These are phyloP conservation scores for Cynopterus sphinx DNA, from an alignment of 2,797 vertebrate species.

Conservation along the genomic window DNA sequence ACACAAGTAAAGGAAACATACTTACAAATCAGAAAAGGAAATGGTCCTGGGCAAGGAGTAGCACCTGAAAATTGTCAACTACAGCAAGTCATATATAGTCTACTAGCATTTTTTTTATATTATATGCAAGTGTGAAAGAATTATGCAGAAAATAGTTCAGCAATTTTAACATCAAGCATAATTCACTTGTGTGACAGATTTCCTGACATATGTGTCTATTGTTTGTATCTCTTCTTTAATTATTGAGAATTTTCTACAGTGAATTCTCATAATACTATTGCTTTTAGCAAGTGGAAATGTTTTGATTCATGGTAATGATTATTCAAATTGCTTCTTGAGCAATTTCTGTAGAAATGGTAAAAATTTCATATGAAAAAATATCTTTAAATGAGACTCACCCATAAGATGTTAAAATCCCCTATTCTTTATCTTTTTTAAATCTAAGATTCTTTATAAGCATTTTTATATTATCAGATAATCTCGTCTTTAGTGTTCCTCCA, in stretches of 20 bases:
- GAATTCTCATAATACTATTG: neutral
- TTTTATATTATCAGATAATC: conserved; percentile 63
- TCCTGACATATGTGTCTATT: neutral
- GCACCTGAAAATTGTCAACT: neutral
- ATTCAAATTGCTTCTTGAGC: neutral
- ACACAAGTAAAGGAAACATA: neutral
- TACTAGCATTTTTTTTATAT: neutral
- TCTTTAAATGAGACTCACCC: conserved; percentile 27
- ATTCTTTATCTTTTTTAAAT: conserved; percentile 10
- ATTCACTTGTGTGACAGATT: neutral
- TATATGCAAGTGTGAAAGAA: neutral
- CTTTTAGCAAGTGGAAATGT: neutral
- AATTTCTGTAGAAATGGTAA: conserved; percentile 42
- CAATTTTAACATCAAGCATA: neutral
- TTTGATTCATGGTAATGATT: conserved; percentile 1
- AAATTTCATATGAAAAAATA: conserved; percentile 47
- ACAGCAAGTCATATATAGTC: neutral
- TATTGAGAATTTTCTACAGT: neutral
- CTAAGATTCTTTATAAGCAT: neutral
- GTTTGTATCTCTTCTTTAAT: neutral
- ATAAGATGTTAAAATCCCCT: conserved; percentile 47
- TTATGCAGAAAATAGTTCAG: neutral
- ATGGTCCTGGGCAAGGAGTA: neutral
- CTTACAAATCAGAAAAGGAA: neutral
- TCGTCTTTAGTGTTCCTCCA: conserved; percentile 13